Evolutionary conservation across 2,113 vertebrate genomes (phyloP).

Genomic region (Gallinago jamesoni): DNA sequence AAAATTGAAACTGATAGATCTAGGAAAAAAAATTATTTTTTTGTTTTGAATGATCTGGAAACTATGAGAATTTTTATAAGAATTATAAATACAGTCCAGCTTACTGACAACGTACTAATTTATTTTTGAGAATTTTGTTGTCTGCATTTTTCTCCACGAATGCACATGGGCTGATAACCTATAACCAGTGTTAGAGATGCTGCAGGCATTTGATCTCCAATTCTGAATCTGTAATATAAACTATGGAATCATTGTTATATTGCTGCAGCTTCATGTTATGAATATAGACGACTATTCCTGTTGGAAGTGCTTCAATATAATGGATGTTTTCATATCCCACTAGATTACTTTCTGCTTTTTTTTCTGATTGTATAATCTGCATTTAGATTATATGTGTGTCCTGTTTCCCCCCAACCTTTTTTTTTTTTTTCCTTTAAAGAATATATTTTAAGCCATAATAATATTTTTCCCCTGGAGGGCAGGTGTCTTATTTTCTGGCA

Average conservation of each 20-base stretch:
- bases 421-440: neutral
- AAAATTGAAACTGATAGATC: neutral
- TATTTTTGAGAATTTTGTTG: neutral
- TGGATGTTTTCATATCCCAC: neutral
- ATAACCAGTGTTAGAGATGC: neutral
- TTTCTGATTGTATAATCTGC: neutral
- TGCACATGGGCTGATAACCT: neutral
- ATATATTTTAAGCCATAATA: neutral
- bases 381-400: fast-evolving
- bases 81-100: neutral
- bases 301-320: neutral
- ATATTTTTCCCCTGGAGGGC: neutral
- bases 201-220: neutral
- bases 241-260: neutral
- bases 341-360: neutral
- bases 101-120: neutral
- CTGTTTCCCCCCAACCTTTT: fast-evolving
- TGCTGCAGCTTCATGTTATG: neutral
- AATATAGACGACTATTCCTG: neutral
- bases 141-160: neutral
- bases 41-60: neutral
- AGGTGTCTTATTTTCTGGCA: neutral
- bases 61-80: neutral
- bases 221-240: neutral
- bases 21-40: neutral